Evolutionary conservation across 2,797 vertebrate genomes (phyloP), one percentile per base, ranked within the genome.

Genomic region (Anabacerthia variegaticeps): DNA sequence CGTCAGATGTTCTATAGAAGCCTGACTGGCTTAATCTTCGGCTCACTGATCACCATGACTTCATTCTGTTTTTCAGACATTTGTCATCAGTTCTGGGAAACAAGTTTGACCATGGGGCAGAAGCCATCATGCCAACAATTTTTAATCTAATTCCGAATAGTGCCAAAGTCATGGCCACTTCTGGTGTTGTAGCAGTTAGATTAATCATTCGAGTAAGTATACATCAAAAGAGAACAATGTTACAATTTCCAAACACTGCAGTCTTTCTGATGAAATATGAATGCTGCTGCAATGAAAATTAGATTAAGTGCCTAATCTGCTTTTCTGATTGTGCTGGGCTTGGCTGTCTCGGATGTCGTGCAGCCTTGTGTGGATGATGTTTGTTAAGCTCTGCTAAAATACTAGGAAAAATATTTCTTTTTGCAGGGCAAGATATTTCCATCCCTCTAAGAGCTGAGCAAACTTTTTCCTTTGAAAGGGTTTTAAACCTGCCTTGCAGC

Each of bases 161-260:
- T 97, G 99, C 99, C 98, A 99, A 99, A 98, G 97, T 99, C 95
- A 99, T 99, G 98, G 99, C 99, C 96, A 99, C 99, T 27, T 99
- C 99, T 21, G 99, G 99, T 55, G 94, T 99, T 92, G 99, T 99
- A 68, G 98, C 98, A 93, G 99, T 99, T 92, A 98, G 99, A 92
- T 98, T 99, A 98, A 99, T 99, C 93, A 99, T 99, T 94, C 98
- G 99, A 97, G 99, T 99, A 96, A 98, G 98, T 98, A 68, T 75
- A 15, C 59, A 36, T 77, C 62, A 89, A 62, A 65, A 55, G 27
- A 73, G 44, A 82, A 34, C 39, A 39, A 16, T 39, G 21, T 46
- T 88, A 14, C 10, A 3, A 11, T 48, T 91, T 59, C 30, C 7
- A 24, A 89, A 80, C 43, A 41, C 16, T 28, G 8, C 69, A 32